Conservation (phyloP, 2,113 vertebrate species). For the Acanthisitta chloris region DNA sequence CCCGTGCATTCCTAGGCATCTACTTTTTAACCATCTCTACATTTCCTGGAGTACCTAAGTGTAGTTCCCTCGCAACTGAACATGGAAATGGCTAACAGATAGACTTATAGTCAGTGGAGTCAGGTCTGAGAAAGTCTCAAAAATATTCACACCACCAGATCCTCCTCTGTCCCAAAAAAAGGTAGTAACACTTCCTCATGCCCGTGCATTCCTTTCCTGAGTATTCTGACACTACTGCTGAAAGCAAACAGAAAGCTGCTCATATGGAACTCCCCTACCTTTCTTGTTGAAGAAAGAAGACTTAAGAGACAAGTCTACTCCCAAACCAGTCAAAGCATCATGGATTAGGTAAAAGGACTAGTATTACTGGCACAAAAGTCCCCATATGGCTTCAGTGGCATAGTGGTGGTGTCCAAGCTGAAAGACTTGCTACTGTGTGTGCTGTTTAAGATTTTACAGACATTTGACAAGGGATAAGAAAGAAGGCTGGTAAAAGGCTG, state of each 20-base stretch:
- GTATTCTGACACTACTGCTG: neutral
- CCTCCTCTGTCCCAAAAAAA: neutral
- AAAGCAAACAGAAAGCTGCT: neutral
- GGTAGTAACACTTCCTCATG: neutral
- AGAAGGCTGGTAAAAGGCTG: neutral
- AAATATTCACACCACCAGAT: neutral
- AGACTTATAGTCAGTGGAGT: neutral
- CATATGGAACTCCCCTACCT: neutral
- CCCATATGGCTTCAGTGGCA: neutral
- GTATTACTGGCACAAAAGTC: neutral
- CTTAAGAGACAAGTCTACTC: neutral
- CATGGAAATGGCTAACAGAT: neutral
- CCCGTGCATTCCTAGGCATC: neutral
- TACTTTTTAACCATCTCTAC: neutral
- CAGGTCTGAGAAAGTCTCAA: neutral
- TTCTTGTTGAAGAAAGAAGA: neutral
- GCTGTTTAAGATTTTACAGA: neutral
- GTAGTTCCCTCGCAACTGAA: neutral
- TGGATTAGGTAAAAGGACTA: neutral
- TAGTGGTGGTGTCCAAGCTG: neutral
- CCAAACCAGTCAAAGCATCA: neutral
- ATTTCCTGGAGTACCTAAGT: too few species aligned
- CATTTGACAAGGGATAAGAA: neutral
- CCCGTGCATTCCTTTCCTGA: neutral
- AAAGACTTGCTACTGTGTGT: neutral